Percentiles rank a stretch among this genome's conserved stretches.
Evolutionary conservation across 2,888 invertebrate genomes (phyloP).

Genomic region (Rhodophaea formosa): DNA sequence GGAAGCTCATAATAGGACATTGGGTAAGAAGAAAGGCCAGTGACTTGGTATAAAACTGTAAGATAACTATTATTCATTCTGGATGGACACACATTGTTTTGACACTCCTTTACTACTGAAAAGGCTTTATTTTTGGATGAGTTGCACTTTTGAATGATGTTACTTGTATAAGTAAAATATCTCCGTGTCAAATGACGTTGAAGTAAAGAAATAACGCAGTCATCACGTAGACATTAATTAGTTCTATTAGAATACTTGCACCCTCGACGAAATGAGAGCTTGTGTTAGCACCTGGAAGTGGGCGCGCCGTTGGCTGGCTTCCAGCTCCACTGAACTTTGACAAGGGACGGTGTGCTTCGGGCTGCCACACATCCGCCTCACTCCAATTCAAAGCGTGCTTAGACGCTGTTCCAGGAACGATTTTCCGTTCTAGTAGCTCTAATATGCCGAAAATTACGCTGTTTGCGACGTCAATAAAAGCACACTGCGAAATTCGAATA

Average conservation of each 20-base stretch:
- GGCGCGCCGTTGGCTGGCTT: conserved; percentile 63
- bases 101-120: conserved; percentile 2
- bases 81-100: conserved; percentile 1
- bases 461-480: conserved; percentile 8
- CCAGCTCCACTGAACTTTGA: conserved; percentile 80
- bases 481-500: neutral
- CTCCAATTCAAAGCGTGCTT: conserved; percentile 15
- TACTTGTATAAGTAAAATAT: neutral
- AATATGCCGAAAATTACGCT: conserved; percentile 14
- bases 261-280: conserved; percentile 43
- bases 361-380: conserved; percentile 30
- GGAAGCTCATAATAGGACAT: conserved; percentile 60
- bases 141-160: neutral
- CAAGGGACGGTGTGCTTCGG: conserved; percentile 59
- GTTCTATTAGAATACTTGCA: conserved; percentile 36
- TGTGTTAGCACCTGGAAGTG: conserved; percentile 67
- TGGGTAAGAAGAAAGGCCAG: conserved; percentile 54
- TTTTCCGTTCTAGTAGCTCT: conserved; percentile 10
- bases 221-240: conserved; percentile 34
- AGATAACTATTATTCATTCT: conserved; percentile 30
- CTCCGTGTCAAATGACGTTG: neutral
- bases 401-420: conserved; percentile 15
- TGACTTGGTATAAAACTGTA: conserved; percentile 54
- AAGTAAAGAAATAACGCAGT: conserved; percentile 21
- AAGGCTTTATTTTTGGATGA: neutral